Percentiles rank a stretch among this genome's conserved stretches.
These are phyloP conservation scores for Tetragonula clypearis DNA, from an alignment of 1,140 invertebrate species.

Conservation along the genomic window DNA sequence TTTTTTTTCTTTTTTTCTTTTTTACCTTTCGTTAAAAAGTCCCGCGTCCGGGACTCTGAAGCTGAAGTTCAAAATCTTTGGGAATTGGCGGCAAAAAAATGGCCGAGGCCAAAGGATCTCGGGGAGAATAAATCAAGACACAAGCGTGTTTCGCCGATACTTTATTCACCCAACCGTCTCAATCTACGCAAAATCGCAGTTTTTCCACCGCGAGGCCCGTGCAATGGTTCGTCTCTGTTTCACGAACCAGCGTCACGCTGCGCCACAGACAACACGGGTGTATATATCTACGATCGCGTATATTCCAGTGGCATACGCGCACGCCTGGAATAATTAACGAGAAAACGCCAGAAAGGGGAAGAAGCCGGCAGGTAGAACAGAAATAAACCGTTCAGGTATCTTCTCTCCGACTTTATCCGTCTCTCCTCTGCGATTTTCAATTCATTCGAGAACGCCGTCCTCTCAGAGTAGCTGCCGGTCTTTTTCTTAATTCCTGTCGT, in stretches of 20 bases:
- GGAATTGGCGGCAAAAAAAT: neutral
- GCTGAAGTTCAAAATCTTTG: neutral
- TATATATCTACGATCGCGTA: slow-evolving; percentile 53
- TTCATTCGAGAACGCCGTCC: neutral
- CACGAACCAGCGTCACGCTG: slow-evolving; percentile 66
- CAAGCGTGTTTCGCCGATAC: neutral
- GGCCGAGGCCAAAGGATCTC: neutral
- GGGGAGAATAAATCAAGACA: slow-evolving; percentile 19
- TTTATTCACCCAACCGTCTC: slow-evolving; percentile 38
- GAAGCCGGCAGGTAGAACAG: neutral
- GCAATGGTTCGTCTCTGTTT: slow-evolving; percentile 37
- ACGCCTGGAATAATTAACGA: slow-evolving; percentile 55
- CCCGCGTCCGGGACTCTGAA: neutral
- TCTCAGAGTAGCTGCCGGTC: neutral
- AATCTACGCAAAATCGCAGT: slow-evolving; percentile 21
- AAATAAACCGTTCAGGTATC: slow-evolving; percentile 3
- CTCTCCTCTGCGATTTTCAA: slow-evolving; percentile 13
- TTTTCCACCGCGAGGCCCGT: neutral
- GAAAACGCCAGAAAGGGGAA: slow-evolving; percentile 23
- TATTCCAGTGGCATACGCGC: slow-evolving; percentile 37
- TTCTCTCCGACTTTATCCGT: neutral
- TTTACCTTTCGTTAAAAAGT: too few relatives aligned
- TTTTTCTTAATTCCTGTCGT: neutral
- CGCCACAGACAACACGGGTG: slow-evolving; percentile 36
- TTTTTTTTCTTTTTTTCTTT: neutral